A percentile compares a stretch with the other conserved stretches of the same genome.
Conservation (phyloP, 2,797 vertebrate genomes). For the Microchirus variegatus region DNA sequence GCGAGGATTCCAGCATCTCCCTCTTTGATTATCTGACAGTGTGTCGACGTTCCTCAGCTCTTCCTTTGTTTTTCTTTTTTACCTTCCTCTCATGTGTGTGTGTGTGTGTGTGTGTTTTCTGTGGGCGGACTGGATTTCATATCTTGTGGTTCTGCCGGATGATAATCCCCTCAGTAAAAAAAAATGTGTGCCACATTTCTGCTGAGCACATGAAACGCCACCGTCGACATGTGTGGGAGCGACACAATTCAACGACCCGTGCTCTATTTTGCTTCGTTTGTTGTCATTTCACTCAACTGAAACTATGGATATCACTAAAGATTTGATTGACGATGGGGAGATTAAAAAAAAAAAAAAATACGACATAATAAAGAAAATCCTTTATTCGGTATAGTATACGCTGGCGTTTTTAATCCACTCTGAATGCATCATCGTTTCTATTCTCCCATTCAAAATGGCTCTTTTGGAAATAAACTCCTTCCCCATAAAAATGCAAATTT, state of each 20-base stretch:
- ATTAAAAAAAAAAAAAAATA: too few species aligned
- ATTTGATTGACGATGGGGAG: too few species aligned
- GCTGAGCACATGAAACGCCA: slow-evolving; percentile 14
- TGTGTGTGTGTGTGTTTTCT: too few species aligned
- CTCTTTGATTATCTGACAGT: slow-evolving; percentile 21
- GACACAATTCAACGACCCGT: background rate
- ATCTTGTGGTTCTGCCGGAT: slow-evolving; percentile 6
- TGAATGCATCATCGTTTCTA: slow-evolving; percentile 1
- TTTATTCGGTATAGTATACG: background rate
- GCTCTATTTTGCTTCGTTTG: too few species aligned
- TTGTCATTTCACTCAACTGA: too few species aligned
- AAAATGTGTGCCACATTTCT: slow-evolving; percentile 8
- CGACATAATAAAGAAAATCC: background rate
- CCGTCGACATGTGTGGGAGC: background rate
- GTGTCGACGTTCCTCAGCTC: background rate
- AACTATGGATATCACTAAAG: too few species aligned
- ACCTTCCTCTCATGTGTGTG: slow-evolving; percentile 4
- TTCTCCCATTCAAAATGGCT: slow-evolving; percentile 12
- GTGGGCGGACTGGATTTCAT: slow-evolving; percentile 40
- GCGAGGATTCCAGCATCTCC: background rate
- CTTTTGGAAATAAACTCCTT: slow-evolving; percentile 12
- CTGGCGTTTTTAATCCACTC: background rate
- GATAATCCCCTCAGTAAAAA: slow-evolving; percentile 36
- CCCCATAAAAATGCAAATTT: slow-evolving; percentile 33
- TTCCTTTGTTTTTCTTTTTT: background rate